Conservation (phyloP, 2,797 vertebrate species). For the Phoebastria nigripes region DNA sequence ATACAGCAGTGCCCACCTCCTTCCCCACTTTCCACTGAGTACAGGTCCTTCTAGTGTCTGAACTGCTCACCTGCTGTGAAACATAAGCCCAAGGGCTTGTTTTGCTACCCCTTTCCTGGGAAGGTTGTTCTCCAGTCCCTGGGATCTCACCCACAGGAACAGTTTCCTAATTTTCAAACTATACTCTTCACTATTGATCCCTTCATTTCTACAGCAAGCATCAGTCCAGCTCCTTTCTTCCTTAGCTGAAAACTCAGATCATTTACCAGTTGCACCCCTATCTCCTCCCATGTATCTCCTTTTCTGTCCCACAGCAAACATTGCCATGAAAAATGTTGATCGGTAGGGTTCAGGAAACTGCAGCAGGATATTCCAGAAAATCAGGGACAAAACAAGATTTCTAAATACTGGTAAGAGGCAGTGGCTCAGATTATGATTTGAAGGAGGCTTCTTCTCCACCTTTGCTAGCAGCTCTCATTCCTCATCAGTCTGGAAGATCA, state of each 20-base stretch:
- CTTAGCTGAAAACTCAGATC: neutral
- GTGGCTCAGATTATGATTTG: neutral
- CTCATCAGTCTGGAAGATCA: neutral
- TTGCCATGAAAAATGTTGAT: neutral
- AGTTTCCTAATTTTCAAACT: neutral
- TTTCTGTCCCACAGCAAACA: neutral
- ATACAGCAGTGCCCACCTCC: neutral
- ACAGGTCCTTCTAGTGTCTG: neutral
- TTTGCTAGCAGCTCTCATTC: neutral
- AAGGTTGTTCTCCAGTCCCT: neutral
- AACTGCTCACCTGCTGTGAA: neutral
- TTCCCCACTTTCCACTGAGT: neutral
- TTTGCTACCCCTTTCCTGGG: neutral
- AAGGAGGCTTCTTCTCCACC: neutral
- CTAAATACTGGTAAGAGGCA: neutral
- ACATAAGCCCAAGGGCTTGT: neutral
- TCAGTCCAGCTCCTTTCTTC: neutral
- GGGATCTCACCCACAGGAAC: neutral
- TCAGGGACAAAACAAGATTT: neutral
- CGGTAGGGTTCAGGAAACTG: neutral
- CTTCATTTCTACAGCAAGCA: neutral
- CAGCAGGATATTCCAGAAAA: neutral
- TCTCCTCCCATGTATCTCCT: neutral
- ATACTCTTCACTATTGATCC: neutral
- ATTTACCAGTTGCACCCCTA: neutral